These are phyloP conservation scores for Synergus umbraculus DNA, from an alignment of 2,888 invertebrate genomes.

Conservation along the genomic window DNA sequence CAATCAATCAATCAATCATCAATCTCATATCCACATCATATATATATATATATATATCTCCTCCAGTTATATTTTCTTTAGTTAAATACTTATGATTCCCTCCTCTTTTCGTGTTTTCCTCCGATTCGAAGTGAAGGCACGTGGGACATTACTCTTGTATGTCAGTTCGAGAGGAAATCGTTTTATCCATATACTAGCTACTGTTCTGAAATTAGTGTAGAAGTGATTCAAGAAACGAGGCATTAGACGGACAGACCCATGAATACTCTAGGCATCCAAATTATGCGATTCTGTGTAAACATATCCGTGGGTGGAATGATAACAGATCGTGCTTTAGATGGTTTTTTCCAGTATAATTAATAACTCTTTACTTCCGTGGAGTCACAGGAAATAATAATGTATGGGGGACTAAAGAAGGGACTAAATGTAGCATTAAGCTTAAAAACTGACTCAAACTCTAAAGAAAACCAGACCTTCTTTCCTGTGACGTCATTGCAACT, in stretches of 20 bases:
- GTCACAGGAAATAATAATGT: neutral
- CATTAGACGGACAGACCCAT: neutral
- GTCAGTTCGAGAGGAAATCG: neutral
- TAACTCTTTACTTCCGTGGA: neutral
- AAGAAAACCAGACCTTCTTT: no score
- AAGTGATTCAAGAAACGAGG: neutral
- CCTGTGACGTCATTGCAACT: no score
- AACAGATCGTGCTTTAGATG: neutral
- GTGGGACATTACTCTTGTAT: slow-evolving; percentile 7
- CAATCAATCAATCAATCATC: slow-evolving; percentile 3
- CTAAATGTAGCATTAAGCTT: no score
- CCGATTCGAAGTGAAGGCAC: neutral
- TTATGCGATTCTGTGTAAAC: neutral
- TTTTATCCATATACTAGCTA: neutral
- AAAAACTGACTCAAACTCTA: no score
- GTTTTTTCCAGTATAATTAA: neutral
- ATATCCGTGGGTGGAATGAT: neutral
- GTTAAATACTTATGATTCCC: neutral
- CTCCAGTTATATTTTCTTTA: neutral
- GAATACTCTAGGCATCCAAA: neutral
- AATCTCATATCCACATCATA: neutral
- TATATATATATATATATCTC: neutral
- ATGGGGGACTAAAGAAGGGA: no score
- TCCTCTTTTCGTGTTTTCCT: neutral
- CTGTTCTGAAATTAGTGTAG: neutral